A percentile compares a stretch with the other conserved stretches of the same genome.
Conservation (phyloP, 2,888 invertebrate genomes). For the Sympetrum striolatum region DNA sequence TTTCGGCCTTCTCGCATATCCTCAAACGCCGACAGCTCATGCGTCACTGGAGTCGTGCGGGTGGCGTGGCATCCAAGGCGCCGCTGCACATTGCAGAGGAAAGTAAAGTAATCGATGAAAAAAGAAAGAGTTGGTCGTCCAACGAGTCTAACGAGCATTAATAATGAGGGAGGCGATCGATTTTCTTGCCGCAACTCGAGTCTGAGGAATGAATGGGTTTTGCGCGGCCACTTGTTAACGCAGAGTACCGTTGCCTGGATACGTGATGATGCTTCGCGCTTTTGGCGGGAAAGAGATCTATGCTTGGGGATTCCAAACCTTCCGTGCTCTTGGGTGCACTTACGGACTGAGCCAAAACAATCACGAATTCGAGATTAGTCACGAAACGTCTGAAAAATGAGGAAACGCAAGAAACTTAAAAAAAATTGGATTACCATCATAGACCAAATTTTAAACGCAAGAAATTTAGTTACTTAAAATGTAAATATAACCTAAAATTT, state of each 20-base stretch:
- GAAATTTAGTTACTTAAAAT: no score
- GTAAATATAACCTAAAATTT: no score
- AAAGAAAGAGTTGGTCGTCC: not conserved
- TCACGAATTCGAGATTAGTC: no score
- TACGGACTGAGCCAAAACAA: no score
- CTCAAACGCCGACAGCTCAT: conserved; percentile 38
- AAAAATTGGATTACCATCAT: no score
- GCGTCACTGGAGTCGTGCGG: conserved; percentile 22
- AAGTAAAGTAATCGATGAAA: not conserved
- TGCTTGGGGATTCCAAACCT: no score
- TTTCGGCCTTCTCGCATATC: not conserved
- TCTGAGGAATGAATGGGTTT: not conserved
- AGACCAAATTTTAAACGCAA: no score
- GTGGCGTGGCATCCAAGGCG: conserved; percentile 5
- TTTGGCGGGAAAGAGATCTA: no score
- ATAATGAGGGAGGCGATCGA: not conserved
- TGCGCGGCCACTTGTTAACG: not conserved
- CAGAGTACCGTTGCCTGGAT: not conserved
- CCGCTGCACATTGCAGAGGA: not conserved
- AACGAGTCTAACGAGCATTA: not conserved
- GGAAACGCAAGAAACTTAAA: no score
- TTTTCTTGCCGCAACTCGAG: not conserved
- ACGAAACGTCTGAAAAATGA: no score
- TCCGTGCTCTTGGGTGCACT: no score
- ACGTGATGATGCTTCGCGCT: no score